Base-by-base conservation (phyloP, 1,140 invertebrate genomes). In the Anastrepha obliqua region DNA sequence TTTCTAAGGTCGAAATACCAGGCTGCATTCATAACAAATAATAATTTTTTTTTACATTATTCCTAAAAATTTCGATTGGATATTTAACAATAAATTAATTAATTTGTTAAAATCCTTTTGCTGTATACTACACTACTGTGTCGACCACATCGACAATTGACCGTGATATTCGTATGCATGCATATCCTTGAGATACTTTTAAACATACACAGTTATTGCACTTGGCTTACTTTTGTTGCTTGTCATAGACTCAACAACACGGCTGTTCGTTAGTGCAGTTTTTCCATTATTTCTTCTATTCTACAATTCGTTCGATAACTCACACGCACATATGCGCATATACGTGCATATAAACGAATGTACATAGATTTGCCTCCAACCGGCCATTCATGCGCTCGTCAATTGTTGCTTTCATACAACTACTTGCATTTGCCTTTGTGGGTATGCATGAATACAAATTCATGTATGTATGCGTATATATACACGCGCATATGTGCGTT, bases 221-320 rank as follows among this genome's bases (percentile, higher is more conserved):
- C 87, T 87, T 87, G 87, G 87, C 87, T 87, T 87, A 87, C 87
- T 87, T 67, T 44, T 47, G 8, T 39, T 44, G 2, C 29, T 51
- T 58, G 86, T 17, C 62, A 55, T 29, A 67, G 65, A 67, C 39
- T 67, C 42, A 74, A 42, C 13, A 44, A 47, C 44, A 47, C 42
- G 39, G 81, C 55, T 58, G 55, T 44, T 85, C 55, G 59, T n/a
- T 58, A 42, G 81, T 59, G 59, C 51, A 59, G 51, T 85, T 85
- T 29, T 20, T 58, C n/a, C 51, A 59, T 20, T 8, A 15, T 20
- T 42, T 62, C 55, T 39, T 17, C 17, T n/a, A 29, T 74, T 44
- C 44, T 44, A 44, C 42, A 67, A 13, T 39, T 67, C n/a, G 29
- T 67, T 20, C 20, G 65, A 11, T 11, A 13, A 7, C 65, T 20